Conservation (phyloP, 1,140 invertebrate genomes). For the Zaprionus camerounensis region DNA sequence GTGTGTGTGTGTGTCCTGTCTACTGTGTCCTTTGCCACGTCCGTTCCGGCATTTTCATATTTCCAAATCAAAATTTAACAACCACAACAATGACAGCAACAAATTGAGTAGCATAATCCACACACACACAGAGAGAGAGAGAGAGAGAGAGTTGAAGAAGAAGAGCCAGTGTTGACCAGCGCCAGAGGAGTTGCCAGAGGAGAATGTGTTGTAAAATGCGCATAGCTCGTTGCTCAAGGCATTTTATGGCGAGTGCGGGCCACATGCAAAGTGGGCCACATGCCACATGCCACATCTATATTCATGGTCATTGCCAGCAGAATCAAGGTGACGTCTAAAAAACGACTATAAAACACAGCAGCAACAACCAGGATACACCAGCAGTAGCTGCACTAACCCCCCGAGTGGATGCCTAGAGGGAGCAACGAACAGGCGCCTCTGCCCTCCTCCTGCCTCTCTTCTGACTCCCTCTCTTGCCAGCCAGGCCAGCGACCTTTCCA, state of each 20-base stretch:
- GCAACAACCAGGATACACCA: constrained; percentile 49
- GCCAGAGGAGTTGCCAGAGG: background rate
- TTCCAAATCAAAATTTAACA: constrained; percentile 65
- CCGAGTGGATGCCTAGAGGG: no score
- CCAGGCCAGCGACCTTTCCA: constrained; percentile 78
- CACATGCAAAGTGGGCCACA: constrained; percentile 71
- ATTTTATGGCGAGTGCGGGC: constrained; percentile 45
- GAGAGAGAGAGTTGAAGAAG: no score
- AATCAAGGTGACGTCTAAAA: constrained; percentile 72
- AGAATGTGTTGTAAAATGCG: constrained; percentile 58
- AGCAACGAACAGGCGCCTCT: no score
- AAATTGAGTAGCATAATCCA: constrained; percentile 66
- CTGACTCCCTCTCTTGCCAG: constrained; percentile 5
- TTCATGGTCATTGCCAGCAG: constrained; percentile 80
- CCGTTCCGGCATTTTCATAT: constrained; percentile 63
- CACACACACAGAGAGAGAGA: no score
- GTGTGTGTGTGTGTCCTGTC: constrained; percentile 23
- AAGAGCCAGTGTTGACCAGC: constrained; percentile 31
- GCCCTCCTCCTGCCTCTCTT: no score
- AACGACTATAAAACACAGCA: constrained; percentile 47
- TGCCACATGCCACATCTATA: constrained; percentile 52
- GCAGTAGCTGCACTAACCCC: background rate
- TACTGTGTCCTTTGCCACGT: constrained; percentile 55
- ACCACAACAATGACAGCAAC: constrained; percentile 70
- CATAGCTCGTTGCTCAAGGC: constrained; percentile 54